phyloP scores from a whole-genome alignment of 1,140 invertebrate genomes.

The Hesperophylax magnus region DNA sequence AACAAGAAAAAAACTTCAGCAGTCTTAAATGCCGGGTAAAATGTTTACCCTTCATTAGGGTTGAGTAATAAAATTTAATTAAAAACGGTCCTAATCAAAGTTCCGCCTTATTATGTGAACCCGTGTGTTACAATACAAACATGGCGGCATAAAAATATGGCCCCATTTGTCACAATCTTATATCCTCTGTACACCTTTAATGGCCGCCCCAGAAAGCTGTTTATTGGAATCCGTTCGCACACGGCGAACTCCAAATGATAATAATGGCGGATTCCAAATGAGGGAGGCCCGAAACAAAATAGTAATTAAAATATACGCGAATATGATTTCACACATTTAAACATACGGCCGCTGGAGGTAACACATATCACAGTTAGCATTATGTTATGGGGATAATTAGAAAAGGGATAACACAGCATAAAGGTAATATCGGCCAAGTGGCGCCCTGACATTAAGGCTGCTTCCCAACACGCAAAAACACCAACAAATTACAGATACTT shows the following conservation, averaged over 20 bases:
- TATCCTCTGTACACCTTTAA: slow-evolving; percentile 53
- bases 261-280: slow-evolving; percentile 30
- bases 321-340: slow-evolving; percentile 58
- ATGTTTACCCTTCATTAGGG: slow-evolving; percentile 32
- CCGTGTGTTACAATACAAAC: slow-evolving; percentile 39
- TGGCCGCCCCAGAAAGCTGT: slow-evolving; percentile 53
- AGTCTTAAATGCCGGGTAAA: not conserved
- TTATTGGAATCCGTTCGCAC: slow-evolving; percentile 57
- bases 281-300: slow-evolving; percentile 53
- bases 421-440: slow-evolving; percentile 58
- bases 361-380: slow-evolving; percentile 58
- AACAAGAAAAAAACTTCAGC: not conserved
- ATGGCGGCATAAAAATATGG: slow-evolving; percentile 49
- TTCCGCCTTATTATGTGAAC: slow-evolving; percentile 36
- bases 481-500: not conserved
- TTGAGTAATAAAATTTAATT: slow-evolving; percentile 29
- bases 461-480: not conserved
- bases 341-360: slow-evolving; percentile 57
- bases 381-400: slow-evolving; percentile 58
- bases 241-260: slow-evolving; percentile 45
- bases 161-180: slow-evolving; percentile 56
- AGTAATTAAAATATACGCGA: slow-evolving; percentile 58
- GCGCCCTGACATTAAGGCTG: slow-evolving; percentile 50
- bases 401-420: slow-evolving; percentile 58
- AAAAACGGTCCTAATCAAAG: slow-evolving; percentile 35